Base-by-base conservation (phyloP, 2,888 invertebrate species). In the Heliconius ismenius region DNA sequence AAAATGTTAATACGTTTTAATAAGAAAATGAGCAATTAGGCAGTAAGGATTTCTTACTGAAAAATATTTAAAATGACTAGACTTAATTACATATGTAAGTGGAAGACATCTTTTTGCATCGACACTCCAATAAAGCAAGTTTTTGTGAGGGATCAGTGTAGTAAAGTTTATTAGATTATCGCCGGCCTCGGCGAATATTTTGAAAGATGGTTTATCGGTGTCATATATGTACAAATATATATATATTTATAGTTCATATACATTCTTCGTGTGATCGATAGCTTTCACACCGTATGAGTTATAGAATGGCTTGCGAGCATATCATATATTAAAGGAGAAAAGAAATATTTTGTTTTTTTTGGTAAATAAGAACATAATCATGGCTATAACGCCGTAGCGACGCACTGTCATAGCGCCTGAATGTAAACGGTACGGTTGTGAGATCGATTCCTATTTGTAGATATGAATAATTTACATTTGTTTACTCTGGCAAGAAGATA, bases 111-210 rank as follows among this genome's bases (percentile, higher is more conserved):
- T 64, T 76, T 70, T 73, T 60, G 76, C 77, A 74, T 78, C 73
- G 80, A 77, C 78, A 79, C 75, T 75, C 75, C 78, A 81, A 80
- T 80, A 81, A 81, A 82, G 80, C 77, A 79, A 75, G 78, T 82
- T 81, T 80, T 81, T 79, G 82, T 79, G 74, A 79, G 79, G 78
- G 81, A 78, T 79, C 78, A 76, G 76, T 76, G 78, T 76, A 81
- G 80, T 81, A 79, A 80, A 81, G 79, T 81, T 79, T 82, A 82
- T 82, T 82, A 82, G 80, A 81, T 82, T 82, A 82, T 81, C 80
- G 80, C 36, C 68, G 64, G 73, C 77, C 78, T 64, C 78, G 81
- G 60, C 79, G 78, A 78, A 73, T 79, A 78, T 82, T 82, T 81
- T 79, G 78, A 80, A 82, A 81, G 79, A 83, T 82, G 82, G 82